These are phyloP conservation scores for Cerastis rubricosa DNA, from an alignment of 2,888 invertebrate species.

Conservation along the genomic window DNA sequence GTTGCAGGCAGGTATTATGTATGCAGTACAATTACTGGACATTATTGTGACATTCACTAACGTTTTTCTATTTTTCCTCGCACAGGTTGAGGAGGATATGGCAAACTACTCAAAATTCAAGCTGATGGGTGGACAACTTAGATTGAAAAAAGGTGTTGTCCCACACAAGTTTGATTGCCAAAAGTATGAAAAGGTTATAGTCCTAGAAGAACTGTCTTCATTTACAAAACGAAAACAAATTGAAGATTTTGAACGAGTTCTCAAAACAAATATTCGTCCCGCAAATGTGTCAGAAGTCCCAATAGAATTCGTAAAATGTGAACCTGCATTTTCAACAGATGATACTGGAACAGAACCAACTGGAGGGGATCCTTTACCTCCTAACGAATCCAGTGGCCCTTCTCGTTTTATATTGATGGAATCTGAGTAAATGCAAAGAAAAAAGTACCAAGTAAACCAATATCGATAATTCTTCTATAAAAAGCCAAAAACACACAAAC, in stretches of 20 bases:
- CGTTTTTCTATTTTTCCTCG: conserved; percentile 5
- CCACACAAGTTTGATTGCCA: conserved; percentile 43
- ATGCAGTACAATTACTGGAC: not conserved
- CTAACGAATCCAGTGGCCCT: not conserved
- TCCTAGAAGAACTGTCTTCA: conserved; percentile 29
- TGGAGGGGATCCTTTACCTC: not conserved
- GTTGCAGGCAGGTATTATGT: not conserved
- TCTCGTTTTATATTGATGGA: not conserved
- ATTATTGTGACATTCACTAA: not conserved
- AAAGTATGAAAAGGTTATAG: conserved; percentile 21
- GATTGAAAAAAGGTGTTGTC: conserved; percentile 38
- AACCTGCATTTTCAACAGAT: conserved; percentile 28
- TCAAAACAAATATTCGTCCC: conserved; percentile 16
- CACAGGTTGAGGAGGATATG: conserved; percentile 31
- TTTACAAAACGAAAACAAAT: conserved; percentile 37
- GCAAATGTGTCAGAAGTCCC: conserved; percentile 40
- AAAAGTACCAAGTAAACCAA: conserved; percentile 7
- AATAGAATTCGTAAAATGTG: conserved; percentile 40
- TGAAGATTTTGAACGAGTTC: conserved; percentile 25
- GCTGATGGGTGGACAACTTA: conserved; percentile 12
- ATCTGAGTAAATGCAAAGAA: conserved; percentile 10
- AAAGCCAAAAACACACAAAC: conserved; percentile 3
- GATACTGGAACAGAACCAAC: not conserved
- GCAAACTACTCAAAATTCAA: conserved; percentile 13
- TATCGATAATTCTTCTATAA: not conserved